Evolutionary conservation across 2,113 vertebrate species (phyloP).

Genomic region (Periophthalmodon schlosseri): DNA sequence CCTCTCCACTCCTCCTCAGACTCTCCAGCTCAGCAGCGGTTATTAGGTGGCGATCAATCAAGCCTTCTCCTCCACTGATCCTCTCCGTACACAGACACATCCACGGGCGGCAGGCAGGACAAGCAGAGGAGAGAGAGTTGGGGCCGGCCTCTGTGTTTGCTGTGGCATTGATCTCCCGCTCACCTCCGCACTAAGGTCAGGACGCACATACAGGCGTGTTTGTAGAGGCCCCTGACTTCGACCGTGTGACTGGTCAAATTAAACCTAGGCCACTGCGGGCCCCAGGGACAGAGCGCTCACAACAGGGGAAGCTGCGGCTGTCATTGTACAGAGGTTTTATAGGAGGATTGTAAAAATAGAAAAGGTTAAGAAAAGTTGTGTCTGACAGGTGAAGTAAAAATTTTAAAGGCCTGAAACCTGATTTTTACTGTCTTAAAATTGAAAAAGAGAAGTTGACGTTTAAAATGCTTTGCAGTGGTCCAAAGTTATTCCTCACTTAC

Average conservation of each 20-base stretch:
- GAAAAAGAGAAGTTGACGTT: no score
- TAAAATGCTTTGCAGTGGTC: no score
- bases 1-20: slow-evolving; percentile 7
- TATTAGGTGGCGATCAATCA: slow-evolving; percentile 59
- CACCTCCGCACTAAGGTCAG: slow-evolving; percentile 58
- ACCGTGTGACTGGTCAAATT: slow-evolving; percentile 75
- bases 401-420: no score
- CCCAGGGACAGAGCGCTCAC: slow-evolving; percentile 31
- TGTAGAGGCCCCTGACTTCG: slow-evolving; percentile 61
- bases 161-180: slow-evolving; percentile 67
- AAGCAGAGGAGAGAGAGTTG: slow-evolving; percentile 30
- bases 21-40: slow-evolving; percentile 37
- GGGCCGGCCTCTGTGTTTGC: slow-evolving; percentile 65
- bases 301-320: slow-evolving; percentile 18
- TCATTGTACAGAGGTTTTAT: slow-evolving; percentile 14
- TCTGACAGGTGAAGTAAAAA: background rate
- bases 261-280: slow-evolving; percentile 69
- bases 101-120: background rate
- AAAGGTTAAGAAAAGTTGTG: background rate
- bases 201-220: slow-evolving; percentile 41
- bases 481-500: no score
- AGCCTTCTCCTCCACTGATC: slow-evolving; percentile 37
- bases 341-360: slow-evolving; percentile 3
- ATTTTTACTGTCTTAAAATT: no score
- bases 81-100: slow-evolving; percentile 7